Percentiles rank a stretch among this genome's conserved stretches.
phyloP scores from a whole-genome alignment of 1,140 invertebrate genomes.

The Drosophila varians region DNA sequence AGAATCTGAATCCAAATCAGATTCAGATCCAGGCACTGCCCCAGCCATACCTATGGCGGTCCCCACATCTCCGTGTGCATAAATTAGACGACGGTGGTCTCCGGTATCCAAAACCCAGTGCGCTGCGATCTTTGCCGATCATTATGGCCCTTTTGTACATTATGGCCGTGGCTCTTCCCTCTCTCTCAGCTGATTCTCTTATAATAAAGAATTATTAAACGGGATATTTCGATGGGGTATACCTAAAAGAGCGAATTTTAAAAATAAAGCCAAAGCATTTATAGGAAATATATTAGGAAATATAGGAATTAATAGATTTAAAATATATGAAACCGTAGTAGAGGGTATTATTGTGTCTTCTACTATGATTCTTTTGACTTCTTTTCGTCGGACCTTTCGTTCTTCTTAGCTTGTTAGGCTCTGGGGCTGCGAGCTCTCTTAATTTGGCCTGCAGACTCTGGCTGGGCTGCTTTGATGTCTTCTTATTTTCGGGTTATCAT shows the following conservation, averaged over 20 bases:
- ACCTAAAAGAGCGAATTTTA: no score
- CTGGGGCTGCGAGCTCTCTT: constrained; percentile 56
- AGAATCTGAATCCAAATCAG: constrained; percentile 1
- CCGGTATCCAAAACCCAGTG: constrained; percentile 23
- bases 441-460: constrained; percentile 63
- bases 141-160: constrained; percentile 71
- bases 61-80: constrained; percentile 64
- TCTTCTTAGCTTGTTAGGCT: constrained; percentile 65
- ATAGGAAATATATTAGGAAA: no score
- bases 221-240: constrained; percentile 2
- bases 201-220: background rate
- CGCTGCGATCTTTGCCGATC: constrained; percentile 62
- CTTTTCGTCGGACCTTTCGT: constrained; percentile 35
- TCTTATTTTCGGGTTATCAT: constrained; percentile 82
- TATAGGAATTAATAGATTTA: no score
- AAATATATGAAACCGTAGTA: background rate
- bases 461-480: constrained; percentile 76
- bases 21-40: constrained; percentile 5
- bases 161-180: constrained; percentile 34
- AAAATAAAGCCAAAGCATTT: no score
- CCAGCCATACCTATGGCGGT: constrained; percentile 25
- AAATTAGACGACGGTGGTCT: constrained; percentile 78
- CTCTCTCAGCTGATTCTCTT: constrained; percentile 10
- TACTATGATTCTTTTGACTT: background rate
- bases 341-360: constrained; percentile 5